These are phyloP conservation scores for Ptychoptera contaminata DNA, from an alignment of 2,888 invertebrate species.

Conservation along the genomic window DNA sequence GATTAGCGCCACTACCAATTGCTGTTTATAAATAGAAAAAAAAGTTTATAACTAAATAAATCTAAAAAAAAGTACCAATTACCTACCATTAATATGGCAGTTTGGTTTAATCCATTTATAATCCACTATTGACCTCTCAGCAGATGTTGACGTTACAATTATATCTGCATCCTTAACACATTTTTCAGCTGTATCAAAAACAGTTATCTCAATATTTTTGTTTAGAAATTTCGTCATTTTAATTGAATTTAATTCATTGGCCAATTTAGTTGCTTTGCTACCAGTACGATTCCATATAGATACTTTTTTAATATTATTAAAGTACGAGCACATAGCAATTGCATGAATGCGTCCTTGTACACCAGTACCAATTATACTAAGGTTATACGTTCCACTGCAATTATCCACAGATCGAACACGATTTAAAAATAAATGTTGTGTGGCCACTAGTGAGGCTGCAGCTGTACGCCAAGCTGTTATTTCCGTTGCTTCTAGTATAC, in stretches of 20 bases:
- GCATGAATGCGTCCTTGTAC: conserved; percentile 35
- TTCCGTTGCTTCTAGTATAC: conserved; percentile 34
- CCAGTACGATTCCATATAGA: conserved; percentile 39
- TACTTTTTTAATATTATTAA: conserved; percentile 30
- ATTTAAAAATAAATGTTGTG: conserved; percentile 32
- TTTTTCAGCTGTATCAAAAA: conserved; percentile 23
- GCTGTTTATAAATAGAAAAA: conserved; percentile 26
- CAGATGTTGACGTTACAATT: conserved; percentile 41
- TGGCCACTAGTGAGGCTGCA: conserved; percentile 39
- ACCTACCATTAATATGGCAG: conserved; percentile 44
- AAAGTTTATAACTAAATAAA: neutral
- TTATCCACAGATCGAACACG: conserved; percentile 8
- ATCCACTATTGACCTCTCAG: conserved; percentile 34
- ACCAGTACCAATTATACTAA: conserved; percentile 38
- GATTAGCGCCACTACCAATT: conserved; percentile 37
- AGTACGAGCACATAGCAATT: conserved; percentile 32
- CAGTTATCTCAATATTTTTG: conserved; percentile 13
- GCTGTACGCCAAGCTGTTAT: conserved; percentile 42
- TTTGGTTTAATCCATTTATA: conserved; percentile 35
- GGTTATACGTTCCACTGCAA: conserved; percentile 11
- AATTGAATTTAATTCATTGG: conserved; percentile 19
- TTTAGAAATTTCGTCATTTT: conserved; percentile 10
- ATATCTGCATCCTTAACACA: conserved; percentile 43
- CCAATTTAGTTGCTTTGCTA: conserved; percentile 23
- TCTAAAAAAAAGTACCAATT: neutral